Evolutionary conservation across 2,113 vertebrate species (phyloP).

Genomic region (Ceratotherium simum): DNA sequence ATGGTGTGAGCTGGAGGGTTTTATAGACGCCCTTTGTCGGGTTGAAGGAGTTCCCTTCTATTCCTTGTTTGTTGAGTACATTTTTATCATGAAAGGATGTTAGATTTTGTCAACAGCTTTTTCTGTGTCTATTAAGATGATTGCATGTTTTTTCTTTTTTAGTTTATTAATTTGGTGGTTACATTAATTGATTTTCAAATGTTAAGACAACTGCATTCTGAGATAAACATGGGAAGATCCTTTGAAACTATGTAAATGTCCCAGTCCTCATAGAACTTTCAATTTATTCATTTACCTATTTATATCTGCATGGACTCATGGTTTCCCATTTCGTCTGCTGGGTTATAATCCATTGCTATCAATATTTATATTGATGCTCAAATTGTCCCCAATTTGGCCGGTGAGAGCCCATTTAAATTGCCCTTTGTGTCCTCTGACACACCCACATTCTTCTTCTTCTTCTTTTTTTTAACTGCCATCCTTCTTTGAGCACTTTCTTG

Average conservation of each 20-base stretch:
- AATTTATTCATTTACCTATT: too few species aligned
- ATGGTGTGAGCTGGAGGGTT: neutral
- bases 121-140: neutral
- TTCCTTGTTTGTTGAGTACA: neutral
- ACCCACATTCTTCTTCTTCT: neutral
- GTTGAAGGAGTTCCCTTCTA: neutral
- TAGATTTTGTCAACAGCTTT: neutral
- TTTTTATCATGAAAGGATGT: neutral
- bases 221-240: neutral
- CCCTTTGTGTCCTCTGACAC: neutral
- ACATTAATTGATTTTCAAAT: neutral
- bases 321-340: neutral
- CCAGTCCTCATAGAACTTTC: neutral
- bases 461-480: neutral
- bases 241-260: neutral
- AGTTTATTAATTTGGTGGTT: neutral
- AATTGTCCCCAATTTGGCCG: neutral
- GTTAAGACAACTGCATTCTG: neutral
- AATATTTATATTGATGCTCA: neutral
- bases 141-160: neutral
- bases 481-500: neutral
- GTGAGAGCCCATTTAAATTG: neutral
- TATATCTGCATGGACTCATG: neutral
- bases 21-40: too few species aligned
- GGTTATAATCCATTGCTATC: neutral